Evolutionary conservation across 2,113 vertebrate genomes (phyloP), one percentile per base, ranked within the genome.

Genomic region (Calyptomena viridis): DNA sequence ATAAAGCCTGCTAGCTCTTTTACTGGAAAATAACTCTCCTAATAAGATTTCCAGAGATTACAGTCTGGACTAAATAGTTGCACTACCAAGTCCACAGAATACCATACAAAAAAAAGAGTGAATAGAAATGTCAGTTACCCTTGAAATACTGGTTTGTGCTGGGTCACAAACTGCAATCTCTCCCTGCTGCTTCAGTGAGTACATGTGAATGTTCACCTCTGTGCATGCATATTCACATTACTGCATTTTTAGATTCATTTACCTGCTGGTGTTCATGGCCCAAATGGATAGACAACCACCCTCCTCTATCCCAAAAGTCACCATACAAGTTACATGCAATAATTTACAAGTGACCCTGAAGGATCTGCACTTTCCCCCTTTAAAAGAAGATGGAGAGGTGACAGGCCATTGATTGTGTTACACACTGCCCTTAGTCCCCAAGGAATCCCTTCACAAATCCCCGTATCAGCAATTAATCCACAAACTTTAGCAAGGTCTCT

Each of bases 341-440:
- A 62, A 62, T 1, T 33, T 31, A 17, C 46, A 74, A 74, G 37
- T 13, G 16, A 74, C 11, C 30, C 11, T 46, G 47, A 89, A 87
- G 63, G 20, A 91, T 30, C 60, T 76, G 21, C 17, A 58, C 14
- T 30, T 64, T n/a, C 31, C 19, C 30, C 24, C 39, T 73, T 46
- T 40, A 22, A 73, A 33, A 44, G 63, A 74, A 62, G 30, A 66
- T 30, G 58, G 12, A 46, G 42, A 89, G 30, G 20, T 68, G 46
- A 52, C 15, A 85, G 24, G 22, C 12, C 55, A 46, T 14, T 50
- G 19, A 13, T 60, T 81, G 58, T 79, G 28, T 50, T 56, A 33
- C 7, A 60, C 0, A 0, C 5, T 44, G 31, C 25, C 12, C 12
- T 68, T 5, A 0, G 11, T 64, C 40, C 40, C 42, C 28, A 39